A percentile compares a stretch with the other conserved stretches of the same genome.
Evolutionary conservation across 2,113 vertebrate species (phyloP).

Genomic region (Saguinus imperator): DNA sequence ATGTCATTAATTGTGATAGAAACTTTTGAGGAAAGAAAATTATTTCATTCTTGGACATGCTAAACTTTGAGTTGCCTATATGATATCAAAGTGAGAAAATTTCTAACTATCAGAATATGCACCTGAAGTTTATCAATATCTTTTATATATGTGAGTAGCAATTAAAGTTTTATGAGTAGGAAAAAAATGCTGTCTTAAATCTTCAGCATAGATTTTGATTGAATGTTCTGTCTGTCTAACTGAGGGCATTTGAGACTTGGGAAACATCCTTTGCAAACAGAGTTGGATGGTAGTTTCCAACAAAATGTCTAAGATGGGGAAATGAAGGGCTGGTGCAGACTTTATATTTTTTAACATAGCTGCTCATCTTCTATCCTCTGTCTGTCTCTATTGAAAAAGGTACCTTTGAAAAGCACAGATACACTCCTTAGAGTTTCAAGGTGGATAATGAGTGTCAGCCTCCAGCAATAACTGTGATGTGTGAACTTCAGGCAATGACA

Average conservation of each 20-base stretch:
- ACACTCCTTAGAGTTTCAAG: neutral
- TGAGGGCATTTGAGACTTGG: neutral
- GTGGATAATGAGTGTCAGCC: neutral
- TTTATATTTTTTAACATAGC: neutral
- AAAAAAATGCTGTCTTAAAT: neutral
- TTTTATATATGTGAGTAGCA: neutral
- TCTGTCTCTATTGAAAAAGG: neutral
- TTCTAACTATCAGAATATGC: neutral
- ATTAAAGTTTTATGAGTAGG: neutral
- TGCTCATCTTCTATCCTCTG: neutral
- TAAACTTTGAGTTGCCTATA: neutral
- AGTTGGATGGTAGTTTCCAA: neutral
- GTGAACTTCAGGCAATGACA: neutral
- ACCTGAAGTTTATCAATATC: neutral
- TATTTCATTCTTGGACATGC: neutral
- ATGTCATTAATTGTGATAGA: neutral
- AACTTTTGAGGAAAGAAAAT: neutral
- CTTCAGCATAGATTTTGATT: neutral
- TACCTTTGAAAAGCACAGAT: neutral
- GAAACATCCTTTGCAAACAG: neutral
- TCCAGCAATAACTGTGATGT: neutral
- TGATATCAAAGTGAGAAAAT: neutral
- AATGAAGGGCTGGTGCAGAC: neutral
- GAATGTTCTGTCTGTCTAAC: neutral
- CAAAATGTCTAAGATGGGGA: neutral